Evolutionary conservation across 1,140 invertebrate species (phyloP).

Genomic region (Halesus radiatus): DNA sequence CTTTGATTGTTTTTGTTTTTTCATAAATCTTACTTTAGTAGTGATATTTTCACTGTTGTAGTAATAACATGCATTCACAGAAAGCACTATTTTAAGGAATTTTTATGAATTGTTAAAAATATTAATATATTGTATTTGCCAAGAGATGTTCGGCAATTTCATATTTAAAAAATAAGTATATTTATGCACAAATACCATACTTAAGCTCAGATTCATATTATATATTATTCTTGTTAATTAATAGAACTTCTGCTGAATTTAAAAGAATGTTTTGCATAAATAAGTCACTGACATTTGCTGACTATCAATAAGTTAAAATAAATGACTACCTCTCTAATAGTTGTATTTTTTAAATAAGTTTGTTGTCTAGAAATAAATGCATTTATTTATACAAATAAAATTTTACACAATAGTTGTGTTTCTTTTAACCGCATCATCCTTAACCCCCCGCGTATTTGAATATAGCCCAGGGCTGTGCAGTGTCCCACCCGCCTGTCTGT

Average conservation of each 20-base stretch:
- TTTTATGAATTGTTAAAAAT: too few species aligned
- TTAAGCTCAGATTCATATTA: constrained; percentile 8
- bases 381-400: constrained; percentile 46
- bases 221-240: not conserved
- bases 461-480: not conserved
- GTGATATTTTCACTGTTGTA: too few species aligned
- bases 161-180: constrained; percentile 3
- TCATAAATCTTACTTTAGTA: too few species aligned
- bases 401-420: constrained; percentile 11
- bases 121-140: not conserved
- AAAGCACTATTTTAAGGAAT: not conserved
- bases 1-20: too few species aligned
- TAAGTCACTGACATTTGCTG: not conserved
- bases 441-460: not conserved
- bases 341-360: constrained; percentile 30
- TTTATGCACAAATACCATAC: constrained; percentile 9
- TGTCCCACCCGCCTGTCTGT: too few species aligned
- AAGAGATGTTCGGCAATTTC: not conserved
- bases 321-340: constrained; percentile 37
- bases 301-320: constrained; percentile 24
- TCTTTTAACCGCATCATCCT: not conserved
- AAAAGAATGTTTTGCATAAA: not conserved
- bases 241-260: constrained; percentile 4
- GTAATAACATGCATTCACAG: not conserved
- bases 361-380: constrained; percentile 39